Conservation (phyloP, 92 coral and sea anemone genomes). For the Zoanthus sociatus region DNA sequence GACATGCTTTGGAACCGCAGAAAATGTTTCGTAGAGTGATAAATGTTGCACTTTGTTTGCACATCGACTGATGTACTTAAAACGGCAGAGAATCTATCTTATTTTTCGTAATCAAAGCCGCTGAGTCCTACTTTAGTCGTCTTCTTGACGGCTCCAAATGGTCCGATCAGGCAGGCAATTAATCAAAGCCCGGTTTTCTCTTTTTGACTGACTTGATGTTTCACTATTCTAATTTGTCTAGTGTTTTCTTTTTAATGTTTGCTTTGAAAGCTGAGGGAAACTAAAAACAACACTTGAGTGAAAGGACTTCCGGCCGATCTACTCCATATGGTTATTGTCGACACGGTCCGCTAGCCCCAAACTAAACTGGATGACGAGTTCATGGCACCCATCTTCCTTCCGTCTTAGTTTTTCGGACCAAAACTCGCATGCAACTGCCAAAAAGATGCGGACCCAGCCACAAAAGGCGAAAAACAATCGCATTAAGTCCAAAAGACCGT, state of each 20-base stretch:
- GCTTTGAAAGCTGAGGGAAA: conserved; percentile 74
- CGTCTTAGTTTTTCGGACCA: conserved; percentile 3
- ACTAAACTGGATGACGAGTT: conserved; percentile 8
- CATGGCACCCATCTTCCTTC: conserved; percentile 20
- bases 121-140: not conserved
- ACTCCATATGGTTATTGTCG: conserved; percentile 62
- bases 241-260: conserved; percentile 77
- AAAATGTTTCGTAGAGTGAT: conserved; percentile 47
- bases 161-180: conserved; percentile 62
- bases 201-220: conserved; percentile 67
- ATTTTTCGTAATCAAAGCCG: not conserved
- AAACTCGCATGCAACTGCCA: conserved; percentile 32
- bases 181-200: conserved; percentile 72
- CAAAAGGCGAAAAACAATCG: conserved; percentile 4
- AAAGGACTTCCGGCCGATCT: conserved; percentile 83
- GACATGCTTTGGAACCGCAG: conserved; percentile 44
- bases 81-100: conserved; percentile 33
- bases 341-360: conserved; percentile 72
- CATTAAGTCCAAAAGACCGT: not conserved
- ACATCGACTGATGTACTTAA: conserved; percentile 53
- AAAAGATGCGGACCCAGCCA: not conserved
- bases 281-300: conserved; percentile 77
- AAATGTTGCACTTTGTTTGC: conserved; percentile 60
- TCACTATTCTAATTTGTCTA: conserved; percentile 62
- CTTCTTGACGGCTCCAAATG: conserved; percentile 21